phyloP scores from a whole-genome alignment of 2,888 invertebrate species.

The Scaptomyza cyrtandrae region DNA sequence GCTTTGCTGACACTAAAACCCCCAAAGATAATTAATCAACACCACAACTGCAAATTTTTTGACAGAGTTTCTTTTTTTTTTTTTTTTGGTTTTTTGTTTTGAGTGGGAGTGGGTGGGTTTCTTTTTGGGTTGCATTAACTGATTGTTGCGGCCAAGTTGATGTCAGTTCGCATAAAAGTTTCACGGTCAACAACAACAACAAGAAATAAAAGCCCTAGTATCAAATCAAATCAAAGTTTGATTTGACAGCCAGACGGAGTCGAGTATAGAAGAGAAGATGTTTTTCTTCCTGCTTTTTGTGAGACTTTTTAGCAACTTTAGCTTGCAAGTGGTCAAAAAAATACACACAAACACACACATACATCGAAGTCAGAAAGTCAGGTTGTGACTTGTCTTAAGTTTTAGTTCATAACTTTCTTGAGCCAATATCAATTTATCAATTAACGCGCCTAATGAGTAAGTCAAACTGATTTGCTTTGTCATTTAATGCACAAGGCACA shows the following conservation, averaged over 20 bases:
- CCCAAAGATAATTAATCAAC: constrained; percentile 60
- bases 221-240: constrained; percentile 77
- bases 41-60: constrained; percentile 23
- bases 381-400: constrained; percentile 14
- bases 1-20: constrained; percentile 59
- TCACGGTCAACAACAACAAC: constrained; percentile 19
- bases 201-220: constrained; percentile 32
- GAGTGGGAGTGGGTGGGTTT: background rate
- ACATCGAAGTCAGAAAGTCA: constrained; percentile 36
- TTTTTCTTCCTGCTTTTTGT: constrained; percentile 43
- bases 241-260: constrained; percentile 72
- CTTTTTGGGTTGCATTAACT: constrained; percentile 62
- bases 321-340: constrained; percentile 56
- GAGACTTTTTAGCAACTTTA: constrained; percentile 65
- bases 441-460: constrained; percentile 74
- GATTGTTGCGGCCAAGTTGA: constrained; percentile 65
- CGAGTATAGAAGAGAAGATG: constrained; percentile 4
- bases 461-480: constrained; percentile 73
- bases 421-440: constrained; percentile 76
- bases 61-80: background rate
- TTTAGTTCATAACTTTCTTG: constrained; percentile 36
- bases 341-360: constrained; percentile 9
- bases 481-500: constrained; percentile 64
- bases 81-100: background rate
- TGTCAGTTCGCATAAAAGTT: constrained; percentile 76